A percentile compares a stretch with the other conserved stretches of the same genome.
These are phyloP conservation scores for Melieria crassipennis DNA, from an alignment of 2,888 invertebrate species.

Conservation along the genomic window DNA sequence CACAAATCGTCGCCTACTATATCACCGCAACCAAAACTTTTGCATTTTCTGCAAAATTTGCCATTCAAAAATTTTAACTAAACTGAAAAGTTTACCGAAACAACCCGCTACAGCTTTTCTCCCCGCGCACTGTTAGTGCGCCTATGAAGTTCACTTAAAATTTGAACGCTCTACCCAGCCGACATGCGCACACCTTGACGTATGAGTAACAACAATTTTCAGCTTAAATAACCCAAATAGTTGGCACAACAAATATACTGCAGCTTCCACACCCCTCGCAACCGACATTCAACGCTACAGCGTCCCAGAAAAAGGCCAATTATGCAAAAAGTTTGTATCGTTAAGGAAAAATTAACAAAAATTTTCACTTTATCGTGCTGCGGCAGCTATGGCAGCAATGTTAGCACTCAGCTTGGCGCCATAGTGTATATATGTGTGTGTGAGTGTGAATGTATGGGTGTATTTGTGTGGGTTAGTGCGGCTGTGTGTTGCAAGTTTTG, in stretches of 20 bases:
- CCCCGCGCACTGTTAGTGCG: no score
- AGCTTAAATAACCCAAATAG: constrained; percentile 22
- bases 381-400: constrained; percentile 37
- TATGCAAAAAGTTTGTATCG: constrained; percentile 21
- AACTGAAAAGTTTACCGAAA: no score
- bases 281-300: background rate
- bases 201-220: constrained; percentile 15
- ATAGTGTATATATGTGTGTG: constrained; percentile 1
- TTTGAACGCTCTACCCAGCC: no score
- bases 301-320: constrained; percentile 22
- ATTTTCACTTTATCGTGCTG: constrained; percentile 60
- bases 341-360: constrained; percentile 55
- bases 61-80: no score
- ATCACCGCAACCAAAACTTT: no score
- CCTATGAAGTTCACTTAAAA: no score
- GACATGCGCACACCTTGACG: constrained; percentile 6
- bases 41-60: no score
- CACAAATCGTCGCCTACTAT: no score
- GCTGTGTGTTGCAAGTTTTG: background rate
- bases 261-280: background rate
- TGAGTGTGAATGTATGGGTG: background rate
- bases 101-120: no score
- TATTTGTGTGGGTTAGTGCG: background rate
- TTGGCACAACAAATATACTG: background rate
- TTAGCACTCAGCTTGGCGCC: background rate